Evolutionary conservation across 2,113 vertebrate species (phyloP).

Genomic region (Motacilla alba): DNA sequence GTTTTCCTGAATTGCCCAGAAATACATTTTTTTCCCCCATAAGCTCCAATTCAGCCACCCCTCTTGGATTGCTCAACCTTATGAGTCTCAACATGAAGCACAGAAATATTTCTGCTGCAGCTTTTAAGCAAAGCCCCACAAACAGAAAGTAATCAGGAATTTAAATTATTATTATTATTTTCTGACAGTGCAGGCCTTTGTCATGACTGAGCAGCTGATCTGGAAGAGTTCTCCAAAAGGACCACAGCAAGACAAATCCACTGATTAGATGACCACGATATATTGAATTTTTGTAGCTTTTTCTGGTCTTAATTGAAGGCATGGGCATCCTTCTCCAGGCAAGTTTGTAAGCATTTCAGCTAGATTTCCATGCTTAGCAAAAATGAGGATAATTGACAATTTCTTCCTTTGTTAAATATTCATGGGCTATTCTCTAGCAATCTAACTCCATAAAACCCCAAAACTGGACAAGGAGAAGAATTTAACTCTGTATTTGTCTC

Average conservation of each 20-base stretch:
- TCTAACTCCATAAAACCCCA: background rate
- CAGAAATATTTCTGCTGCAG: background rate
- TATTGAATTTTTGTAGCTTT: background rate
- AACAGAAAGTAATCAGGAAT: background rate
- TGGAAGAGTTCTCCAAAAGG: background rate
- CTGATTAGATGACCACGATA: background rate
- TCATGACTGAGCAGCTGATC: background rate
- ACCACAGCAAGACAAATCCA: background rate
- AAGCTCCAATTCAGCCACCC: background rate
- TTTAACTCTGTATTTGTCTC: background rate
- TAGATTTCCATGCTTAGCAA: background rate
- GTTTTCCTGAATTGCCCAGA: background rate
- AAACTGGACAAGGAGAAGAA: background rate
- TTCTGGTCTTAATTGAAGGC: background rate
- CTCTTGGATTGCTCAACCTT: background rate
- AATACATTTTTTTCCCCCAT: fast-evolving
- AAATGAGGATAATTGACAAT: background rate
- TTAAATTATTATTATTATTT: background rate
- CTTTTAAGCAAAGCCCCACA: background rate
- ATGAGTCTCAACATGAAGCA: background rate
- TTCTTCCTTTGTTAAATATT: background rate
- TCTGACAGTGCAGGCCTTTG: background rate
- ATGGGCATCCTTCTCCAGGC: background rate
- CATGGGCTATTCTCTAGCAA: background rate
- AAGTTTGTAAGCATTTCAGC: background rate